Conservation (phyloP, 2,113 vertebrate species). For the Gracilinanus agilis region DNA sequence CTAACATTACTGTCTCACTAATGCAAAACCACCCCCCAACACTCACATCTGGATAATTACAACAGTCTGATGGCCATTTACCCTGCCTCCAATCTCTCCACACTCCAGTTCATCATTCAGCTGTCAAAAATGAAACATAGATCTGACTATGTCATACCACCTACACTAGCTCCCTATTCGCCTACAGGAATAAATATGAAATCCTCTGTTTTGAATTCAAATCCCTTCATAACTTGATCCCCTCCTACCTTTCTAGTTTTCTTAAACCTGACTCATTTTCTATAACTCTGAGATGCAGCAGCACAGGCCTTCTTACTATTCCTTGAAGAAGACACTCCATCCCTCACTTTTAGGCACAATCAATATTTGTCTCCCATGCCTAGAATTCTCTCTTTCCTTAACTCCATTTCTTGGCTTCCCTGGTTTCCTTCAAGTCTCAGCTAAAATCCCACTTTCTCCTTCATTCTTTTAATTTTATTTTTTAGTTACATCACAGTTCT, state of each 20-base stretch:
- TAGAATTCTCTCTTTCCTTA: neutral
- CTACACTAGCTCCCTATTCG: neutral
- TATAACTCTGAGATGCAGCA: neutral
- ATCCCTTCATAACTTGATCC: neutral
- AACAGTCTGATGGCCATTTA: neutral
- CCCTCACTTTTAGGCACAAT: neutral
- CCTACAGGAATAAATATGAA: neutral
- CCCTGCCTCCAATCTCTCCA: neutral
- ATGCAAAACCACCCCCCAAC: neutral
- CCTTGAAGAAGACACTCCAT: neutral
- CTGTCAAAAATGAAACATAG: neutral
- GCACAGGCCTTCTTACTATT: neutral
- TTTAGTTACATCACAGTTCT: too few species aligned
- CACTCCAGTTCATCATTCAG: neutral
- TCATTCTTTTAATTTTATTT: too few species aligned
- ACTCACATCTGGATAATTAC: neutral
- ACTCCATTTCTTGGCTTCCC: neutral
- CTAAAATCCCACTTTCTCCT: neutral
- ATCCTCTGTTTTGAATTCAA: neutral
- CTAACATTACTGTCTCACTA: neutral
- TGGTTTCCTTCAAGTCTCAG: neutral
- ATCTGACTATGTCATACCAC: neutral
- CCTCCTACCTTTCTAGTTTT: neutral
- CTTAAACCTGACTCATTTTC: neutral
- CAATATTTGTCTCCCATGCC: neutral